Evolutionary conservation across 2,113 vertebrate species (phyloP), one percentile per base, ranked within the genome.

Genomic region (Peromyscus maniculatus): DNA sequence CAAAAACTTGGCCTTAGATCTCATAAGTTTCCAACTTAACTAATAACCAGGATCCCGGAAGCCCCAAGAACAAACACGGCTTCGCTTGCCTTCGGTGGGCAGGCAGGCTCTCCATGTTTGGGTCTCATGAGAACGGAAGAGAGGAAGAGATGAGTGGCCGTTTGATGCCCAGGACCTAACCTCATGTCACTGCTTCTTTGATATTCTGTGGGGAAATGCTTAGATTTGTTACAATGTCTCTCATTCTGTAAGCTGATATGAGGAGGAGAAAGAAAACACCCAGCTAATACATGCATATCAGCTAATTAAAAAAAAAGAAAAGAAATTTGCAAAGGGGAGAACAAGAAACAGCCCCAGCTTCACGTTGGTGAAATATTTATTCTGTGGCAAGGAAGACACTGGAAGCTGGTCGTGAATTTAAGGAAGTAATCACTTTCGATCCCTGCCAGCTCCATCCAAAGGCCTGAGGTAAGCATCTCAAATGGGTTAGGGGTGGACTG

Each of bases 381-480:
- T 98, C 75, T 94, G 96, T 94, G 78, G 98, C 97, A 95, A 95
- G 96, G 97, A 97, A 96, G 96, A 97, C 31, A 93, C 13, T 0
- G 95, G 71, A 59, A 78, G 89, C 93, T 64, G 80, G 98, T 98
- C 98, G 98, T 98, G 98, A 98, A 98, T 98, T 98, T 98, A 98
- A 98, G 97, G 91, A 96, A 98, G 98, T 98, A 98, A 99, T 99
- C 98, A 98, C 97, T 98, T 98, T 96, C 98, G 97, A 98, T 98
- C 97, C 98, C 82, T 69, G 97, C 96, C 95, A 98, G 98, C 98
- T 96, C 97, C 95, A 46, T 96, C 96, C 95, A 62, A 93, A 98
- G 96, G 95, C 98, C 97, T 98, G 97, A 98, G 98, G 98, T 98
- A 97, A 98, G 98, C 95, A 97, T 62, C 86, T 75, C 19, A 96